Evolutionary conservation across 2,113 vertebrate genomes (phyloP), one percentile per base, ranked within the genome.

Genomic region (Heterochromis multidens): DNA sequence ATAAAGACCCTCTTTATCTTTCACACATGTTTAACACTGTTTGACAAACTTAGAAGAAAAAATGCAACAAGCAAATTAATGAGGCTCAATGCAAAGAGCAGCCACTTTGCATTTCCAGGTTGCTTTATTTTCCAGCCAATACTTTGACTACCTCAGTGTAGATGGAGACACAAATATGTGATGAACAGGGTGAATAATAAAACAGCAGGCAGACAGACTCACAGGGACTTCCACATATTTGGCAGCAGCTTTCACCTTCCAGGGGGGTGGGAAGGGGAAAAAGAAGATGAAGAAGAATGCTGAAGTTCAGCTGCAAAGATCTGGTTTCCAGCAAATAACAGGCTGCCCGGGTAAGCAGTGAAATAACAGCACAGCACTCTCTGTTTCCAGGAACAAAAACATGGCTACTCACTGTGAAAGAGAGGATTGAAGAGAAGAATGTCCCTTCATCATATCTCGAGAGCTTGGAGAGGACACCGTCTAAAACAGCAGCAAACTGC

Each of bases 211-310:
- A 88, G 54, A 77, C 63, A 54, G 93, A 98, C 97, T 99, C 96
- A 99, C 98, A 0, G 98, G 97, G 92, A 99, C 97, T 67, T 99
- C 98, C 93, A 99, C 98, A 85, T 99, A 99, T 94, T 98, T 99
- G 95, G 97, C 97, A 85, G 98, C 98, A 83, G 98, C 97, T 96
- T 99, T 99, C 93, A 98, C 98, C 98, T 99, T 96, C 84, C 12
- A n/a, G 43, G 17, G 43, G 11, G 40, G 70, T 31, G 10, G 58
- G 40, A 91, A 92, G 93, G 88, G 84, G 31, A 90, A 91, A 90
- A 19, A 90, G 93, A 89, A 90, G 63, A 94, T 93, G 90, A 94
- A 84, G 81, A 89, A 86, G 77, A 92, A 95, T 81, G 93, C 74
- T 95, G 85, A 83, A 77, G 86, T 78, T 88, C 29, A 92, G 57